Evolutionary conservation across 1,140 invertebrate genomes (phyloP), one percentile per base, ranked within the genome.

Genomic region (Caenorhabditis inopinata): DNA sequence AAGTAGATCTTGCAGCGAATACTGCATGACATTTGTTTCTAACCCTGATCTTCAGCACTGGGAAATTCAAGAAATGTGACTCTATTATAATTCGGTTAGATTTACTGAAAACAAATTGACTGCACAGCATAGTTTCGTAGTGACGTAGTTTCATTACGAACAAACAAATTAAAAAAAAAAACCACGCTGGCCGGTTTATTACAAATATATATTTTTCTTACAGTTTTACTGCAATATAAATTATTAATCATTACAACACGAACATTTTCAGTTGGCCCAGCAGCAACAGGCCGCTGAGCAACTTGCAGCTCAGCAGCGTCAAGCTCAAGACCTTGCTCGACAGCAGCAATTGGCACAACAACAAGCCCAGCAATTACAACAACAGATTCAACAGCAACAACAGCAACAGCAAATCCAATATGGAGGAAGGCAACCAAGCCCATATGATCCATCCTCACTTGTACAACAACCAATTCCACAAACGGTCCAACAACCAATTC

Each of bases 361-460:
- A 35, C 80, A 82, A 47, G 68, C 29, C 0, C 81, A 82, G 76
- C 74, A 83, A 42, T 47, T 82, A n/a, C 82, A 81, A n/a, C 82
- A 82, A 76, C 81, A 81, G 51, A 46, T 82, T 23, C 58, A 46
- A 32, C 49, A 46, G 25, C 68, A 80, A 12, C 78, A 80, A 27
- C 68, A 68, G 23, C 62, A 38, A 14, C 48, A 76, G 27, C 76
- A 79, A 25, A 73, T 49, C 23, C 32, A 58, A 42, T 79, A 79
- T 42, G 77, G 49, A n/a, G 47, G 48, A 46, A 49, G 38, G 47
- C 58, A 80, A 74, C 53, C 77, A 23, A 46, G 27, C 23, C 68
- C 58, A 47, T 68, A 58, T 38, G 47, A 27, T 49, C 48, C 74
- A 49, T 58, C 76, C 16, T n/a, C 38, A 7, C 48, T 35, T 27